Percentiles rank a stretch among this genome's conserved stretches.
Evolutionary conservation across 2,797 vertebrate genomes (phyloP).

Genomic region (Masticophis lateralis): DNA sequence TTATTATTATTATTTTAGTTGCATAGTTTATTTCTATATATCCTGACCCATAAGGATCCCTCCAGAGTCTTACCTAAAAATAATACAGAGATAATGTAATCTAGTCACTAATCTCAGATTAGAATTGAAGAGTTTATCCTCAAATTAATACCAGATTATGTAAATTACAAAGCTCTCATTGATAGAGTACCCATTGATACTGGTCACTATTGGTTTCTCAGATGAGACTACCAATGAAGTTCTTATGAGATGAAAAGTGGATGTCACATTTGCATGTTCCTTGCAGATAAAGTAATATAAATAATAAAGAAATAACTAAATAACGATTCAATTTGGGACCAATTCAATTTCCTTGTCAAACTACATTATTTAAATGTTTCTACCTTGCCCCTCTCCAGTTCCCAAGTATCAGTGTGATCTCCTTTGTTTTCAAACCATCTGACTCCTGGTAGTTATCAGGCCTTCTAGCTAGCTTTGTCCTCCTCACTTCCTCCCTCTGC

Average conservation of each 20-base stretch:
- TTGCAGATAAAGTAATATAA: background rate
- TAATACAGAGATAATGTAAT: background rate
- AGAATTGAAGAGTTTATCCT: background rate
- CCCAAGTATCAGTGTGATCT: background rate
- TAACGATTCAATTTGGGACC: background rate
- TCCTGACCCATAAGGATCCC: background rate
- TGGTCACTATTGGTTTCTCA: background rate
- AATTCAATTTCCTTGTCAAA: background rate
- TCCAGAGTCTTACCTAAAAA: background rate
- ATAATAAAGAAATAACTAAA: background rate
- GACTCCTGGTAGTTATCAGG: background rate
- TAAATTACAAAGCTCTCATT: background rate
- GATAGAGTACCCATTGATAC: background rate
- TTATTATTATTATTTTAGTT: background rate
- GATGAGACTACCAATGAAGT: too few relatives aligned
- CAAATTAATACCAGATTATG: background rate
- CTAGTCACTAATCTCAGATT: background rate
- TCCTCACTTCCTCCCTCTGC: background rate
- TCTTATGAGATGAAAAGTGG: too few relatives aligned
- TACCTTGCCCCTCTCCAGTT: too few relatives aligned
- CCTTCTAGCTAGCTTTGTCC: background rate
- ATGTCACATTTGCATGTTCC: background rate
- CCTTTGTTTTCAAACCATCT: background rate
- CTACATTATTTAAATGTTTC: background rate
- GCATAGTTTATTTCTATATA: background rate